phyloP scores from a whole-genome alignment of 2,113 vertebrate species.

The Megaptera novaeangliae region DNA sequence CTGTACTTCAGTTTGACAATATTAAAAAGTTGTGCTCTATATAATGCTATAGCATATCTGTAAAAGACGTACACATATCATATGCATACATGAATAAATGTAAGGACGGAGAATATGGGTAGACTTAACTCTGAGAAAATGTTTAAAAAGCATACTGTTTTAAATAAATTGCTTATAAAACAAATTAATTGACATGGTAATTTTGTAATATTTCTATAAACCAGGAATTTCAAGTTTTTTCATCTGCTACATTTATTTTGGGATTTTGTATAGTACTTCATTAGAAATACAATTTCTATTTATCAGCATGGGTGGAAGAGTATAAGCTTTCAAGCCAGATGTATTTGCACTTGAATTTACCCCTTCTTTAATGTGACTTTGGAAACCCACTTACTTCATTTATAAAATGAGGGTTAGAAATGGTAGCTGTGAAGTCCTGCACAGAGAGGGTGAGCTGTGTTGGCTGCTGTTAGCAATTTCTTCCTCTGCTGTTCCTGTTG shows the following conservation, averaged over 20 bases:
- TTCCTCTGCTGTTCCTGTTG: neutral
- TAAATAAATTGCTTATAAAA: slow-evolving; percentile 26
- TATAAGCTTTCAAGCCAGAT: neutral
- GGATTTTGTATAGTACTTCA: neutral
- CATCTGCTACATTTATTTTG: neutral
- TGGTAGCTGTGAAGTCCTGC: neutral
- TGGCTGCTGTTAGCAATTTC: neutral
- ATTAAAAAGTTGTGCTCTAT: neutral
- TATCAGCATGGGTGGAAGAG: neutral
- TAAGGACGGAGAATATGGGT: neutral
- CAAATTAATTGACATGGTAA: neutral
- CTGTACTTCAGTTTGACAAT: neutral
- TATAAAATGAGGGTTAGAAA: neutral
- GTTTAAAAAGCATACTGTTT: neutral
- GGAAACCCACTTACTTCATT: neutral
- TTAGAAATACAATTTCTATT: slow-evolving; percentile 1
- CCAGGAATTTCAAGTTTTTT: slow-evolving; percentile 5
- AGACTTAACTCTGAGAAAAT: neutral
- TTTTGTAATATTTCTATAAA: slow-evolving; percentile 13
- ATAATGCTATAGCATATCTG: neutral
- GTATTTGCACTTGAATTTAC: neutral
- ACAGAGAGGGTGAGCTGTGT: neutral
- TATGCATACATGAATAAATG: neutral
- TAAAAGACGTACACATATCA: neutral
- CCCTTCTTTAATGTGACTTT: neutral